Evolutionary conservation across 2,113 vertebrate genomes (phyloP), one percentile per base, ranked within the genome.

Genomic region (Setophaga petechia): DNA sequence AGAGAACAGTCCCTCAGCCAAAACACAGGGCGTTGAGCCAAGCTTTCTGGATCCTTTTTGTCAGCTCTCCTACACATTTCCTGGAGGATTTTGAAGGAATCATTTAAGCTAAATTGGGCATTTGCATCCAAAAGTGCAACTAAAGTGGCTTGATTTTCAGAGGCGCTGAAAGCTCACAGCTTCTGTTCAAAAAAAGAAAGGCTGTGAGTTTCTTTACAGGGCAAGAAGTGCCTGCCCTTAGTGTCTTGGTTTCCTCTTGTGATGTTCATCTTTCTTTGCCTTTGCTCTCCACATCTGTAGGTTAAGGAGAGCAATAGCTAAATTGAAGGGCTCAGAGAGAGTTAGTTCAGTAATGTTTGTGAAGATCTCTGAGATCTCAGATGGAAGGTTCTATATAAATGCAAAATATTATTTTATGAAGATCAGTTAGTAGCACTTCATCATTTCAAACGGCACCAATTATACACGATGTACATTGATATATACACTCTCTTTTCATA

Each of bases 321-420:
- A 83, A 52, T 73, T 6, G 1, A 51, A 87, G 37, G 22, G 44
- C 72, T 90, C 41, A 24, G 86, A 90, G 79, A 75, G 69, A 81
- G 66, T 90, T 95, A 94, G 92, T 78, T 92, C 49, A 37, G 68
- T 92, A 90, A 75, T 57, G 71, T 90, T 91, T 94, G 65, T 33
- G 67, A 81, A 94, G 82, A 80, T 79, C 43, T 87, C 77, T 49
- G 66, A 91, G 75, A 84, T 68, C 76, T 95, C 85, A 95, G 90
- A 94, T 77, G 78, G 93, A 94, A 95, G 80, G 49, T 67, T 66
- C 83, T 92, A 85, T 95, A 94, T 94, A 95, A 90, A 89, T 92
- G 95, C 88, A 88, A 96, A 94, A 69, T 87, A 95, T 96, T 96
- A 94, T 96, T 96, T 97, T 94, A 95, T 93, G 90, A 96, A 93